These are phyloP conservation scores for Hydrotaea diabolus DNA, from an alignment of 2,888 invertebrate species.

Conservation along the genomic window DNA sequence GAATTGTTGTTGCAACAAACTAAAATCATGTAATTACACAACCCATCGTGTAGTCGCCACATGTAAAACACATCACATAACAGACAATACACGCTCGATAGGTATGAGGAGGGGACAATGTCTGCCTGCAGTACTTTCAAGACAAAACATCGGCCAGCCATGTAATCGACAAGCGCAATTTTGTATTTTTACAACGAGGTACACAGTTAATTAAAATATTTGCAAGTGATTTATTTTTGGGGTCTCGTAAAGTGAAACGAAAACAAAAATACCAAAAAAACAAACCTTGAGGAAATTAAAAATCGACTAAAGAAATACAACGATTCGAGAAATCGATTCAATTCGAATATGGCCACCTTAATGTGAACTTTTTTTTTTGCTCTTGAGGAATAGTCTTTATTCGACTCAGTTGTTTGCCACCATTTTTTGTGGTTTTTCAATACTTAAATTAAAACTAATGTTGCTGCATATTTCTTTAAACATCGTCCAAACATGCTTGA, in stretches of 20 bases:
- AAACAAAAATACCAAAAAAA: background rate
- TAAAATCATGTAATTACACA: constrained; percentile 42
- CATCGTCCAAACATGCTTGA: background rate
- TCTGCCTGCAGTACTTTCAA: background rate
- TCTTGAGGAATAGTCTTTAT: constrained; percentile 32
- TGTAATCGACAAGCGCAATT: constrained; percentile 63
- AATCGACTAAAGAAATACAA: constrained; percentile 14
- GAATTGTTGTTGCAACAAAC: constrained; percentile 27
- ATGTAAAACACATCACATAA: constrained; percentile 37
- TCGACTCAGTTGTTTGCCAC: constrained; percentile 44
- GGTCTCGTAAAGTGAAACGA: constrained; percentile 44
- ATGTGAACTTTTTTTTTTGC: background rate
- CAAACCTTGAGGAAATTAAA: background rate
- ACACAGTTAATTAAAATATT: constrained; percentile 66
- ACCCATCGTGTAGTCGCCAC: constrained; percentile 25
- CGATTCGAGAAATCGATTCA: constrained; percentile 2
- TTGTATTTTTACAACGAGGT: constrained; percentile 52
- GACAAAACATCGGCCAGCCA: constrained; percentile 26
- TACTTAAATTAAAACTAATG: constrained; percentile 64
- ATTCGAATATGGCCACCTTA: constrained; percentile 19
- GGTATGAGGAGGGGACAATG: background rate
- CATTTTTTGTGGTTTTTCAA: constrained; percentile 49
- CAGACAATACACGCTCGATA: background rate
- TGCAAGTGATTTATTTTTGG: constrained; percentile 66
- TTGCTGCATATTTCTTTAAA: constrained; percentile 58